Evolutionary conservation across 2,888 invertebrate species (phyloP).

Genomic region (Plusia festucae): DNA sequence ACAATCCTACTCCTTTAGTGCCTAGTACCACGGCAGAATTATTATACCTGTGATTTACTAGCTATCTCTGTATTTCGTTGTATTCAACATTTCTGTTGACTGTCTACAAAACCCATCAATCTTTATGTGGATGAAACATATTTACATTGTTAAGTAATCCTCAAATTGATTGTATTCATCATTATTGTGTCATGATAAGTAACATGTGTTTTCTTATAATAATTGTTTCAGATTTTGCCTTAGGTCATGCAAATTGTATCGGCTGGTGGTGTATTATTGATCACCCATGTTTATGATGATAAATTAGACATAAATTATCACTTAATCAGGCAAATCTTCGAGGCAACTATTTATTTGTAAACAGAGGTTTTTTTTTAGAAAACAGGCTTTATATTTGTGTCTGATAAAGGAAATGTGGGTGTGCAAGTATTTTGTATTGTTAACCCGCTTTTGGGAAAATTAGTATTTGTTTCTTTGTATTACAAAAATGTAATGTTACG

Average conservation of each 20-base stretch:
- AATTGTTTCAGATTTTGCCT: background rate
- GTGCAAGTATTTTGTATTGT: background rate
- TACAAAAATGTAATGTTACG: background rate
- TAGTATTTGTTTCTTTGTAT: background rate
- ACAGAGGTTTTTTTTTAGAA: background rate
- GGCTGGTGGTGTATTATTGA: background rate
- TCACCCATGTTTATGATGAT: slow-evolving; percentile 1
- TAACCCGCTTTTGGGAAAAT: background rate
- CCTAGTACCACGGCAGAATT: background rate
- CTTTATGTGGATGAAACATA: background rate
- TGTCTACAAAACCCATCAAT: background rate
- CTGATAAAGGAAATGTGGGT: background rate
- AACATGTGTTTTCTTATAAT: slow-evolving; percentile 3
- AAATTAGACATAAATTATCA: background rate
- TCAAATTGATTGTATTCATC: slow-evolving; percentile 4
- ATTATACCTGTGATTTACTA: background rate
- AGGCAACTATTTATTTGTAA: background rate
- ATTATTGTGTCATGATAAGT: too few species aligned
- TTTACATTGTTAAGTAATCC: background rate
- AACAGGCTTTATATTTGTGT: background rate
- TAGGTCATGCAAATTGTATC: background rate
- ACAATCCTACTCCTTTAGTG: background rate
- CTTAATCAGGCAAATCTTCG: background rate
- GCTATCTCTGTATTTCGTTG: background rate
- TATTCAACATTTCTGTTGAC: background rate